phyloP scores from a whole-genome alignment of 2,113 vertebrate species.

The Stegastes partitus region DNA sequence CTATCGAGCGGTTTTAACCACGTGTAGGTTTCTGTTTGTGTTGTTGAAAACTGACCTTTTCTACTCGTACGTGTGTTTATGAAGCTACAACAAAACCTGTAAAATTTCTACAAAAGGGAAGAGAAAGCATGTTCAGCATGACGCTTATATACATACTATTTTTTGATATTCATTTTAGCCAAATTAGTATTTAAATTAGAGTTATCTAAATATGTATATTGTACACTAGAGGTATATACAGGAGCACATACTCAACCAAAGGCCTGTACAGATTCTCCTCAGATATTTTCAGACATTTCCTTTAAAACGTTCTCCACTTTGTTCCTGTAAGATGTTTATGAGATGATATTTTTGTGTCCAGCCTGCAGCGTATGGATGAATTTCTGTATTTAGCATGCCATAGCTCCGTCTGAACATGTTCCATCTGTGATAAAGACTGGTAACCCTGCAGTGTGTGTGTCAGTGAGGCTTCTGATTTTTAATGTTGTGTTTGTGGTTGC shows the following conservation, averaged over 20 bases:
- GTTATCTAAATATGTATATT: constrained; percentile 72
- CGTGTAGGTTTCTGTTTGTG: constrained; percentile 12
- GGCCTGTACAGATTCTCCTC: constrained; percentile 63
- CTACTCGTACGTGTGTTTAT: neutral
- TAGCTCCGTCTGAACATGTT: neutral
- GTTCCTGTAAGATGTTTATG: neutral
- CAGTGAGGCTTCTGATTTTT: constrained; percentile 4
- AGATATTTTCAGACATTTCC: constrained; percentile 45
- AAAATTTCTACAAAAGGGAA: constrained; percentile 45
- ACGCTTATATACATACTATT: constrained; percentile 45
- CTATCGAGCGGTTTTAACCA: constrained; percentile 19
- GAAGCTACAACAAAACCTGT: constrained; percentile 17
- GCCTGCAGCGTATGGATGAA: constrained; percentile 9
- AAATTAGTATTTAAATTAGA: constrained; percentile 79
- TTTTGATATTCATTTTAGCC: constrained; percentile 62
- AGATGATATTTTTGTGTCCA: neutral
- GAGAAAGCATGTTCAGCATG: constrained; percentile 20
- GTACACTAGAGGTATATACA: constrained; percentile 68
- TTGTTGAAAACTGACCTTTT: constrained; percentile 13
- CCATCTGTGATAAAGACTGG: neutral
- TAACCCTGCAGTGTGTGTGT: constrained; percentile 12
- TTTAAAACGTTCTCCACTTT: constrained; percentile 1
- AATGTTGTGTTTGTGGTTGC: too few species aligned
- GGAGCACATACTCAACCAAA: constrained; percentile 73
- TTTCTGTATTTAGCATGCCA: constrained; percentile 35